phyloP scores from a whole-genome alignment of 2,797 vertebrate species.

The Nyctibius grandis region DNA sequence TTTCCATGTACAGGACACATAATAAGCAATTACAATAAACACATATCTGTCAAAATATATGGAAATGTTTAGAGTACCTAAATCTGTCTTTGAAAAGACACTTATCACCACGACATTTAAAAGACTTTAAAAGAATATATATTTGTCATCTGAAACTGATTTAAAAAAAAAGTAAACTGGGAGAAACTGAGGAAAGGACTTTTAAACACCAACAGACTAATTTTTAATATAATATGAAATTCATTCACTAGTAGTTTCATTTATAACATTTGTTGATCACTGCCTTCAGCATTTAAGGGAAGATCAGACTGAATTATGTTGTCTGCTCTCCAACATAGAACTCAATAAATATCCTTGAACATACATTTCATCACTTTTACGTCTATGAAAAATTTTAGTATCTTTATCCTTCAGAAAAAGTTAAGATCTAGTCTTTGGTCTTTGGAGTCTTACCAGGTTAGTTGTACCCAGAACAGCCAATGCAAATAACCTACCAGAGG shows the following conservation, averaged over 20 bases:
- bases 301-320: background rate
- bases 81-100: background rate
- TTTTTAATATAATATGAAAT: background rate
- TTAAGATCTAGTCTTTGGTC: background rate
- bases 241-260: background rate
- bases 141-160: background rate
- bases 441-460: background rate
- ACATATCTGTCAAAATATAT: background rate
- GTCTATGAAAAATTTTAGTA: background rate
- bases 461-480: background rate
- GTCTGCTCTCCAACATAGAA: background rate
- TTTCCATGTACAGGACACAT: constrained; percentile 20
- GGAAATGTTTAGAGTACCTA: background rate
- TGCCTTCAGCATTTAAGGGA: background rate
- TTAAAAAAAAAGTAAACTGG: background rate
- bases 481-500: background rate
- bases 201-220: background rate
- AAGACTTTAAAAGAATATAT: background rate
- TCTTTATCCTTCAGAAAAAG: background rate
- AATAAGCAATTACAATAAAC: constrained; percentile 21
- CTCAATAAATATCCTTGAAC: background rate
- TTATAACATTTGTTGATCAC: background rate
- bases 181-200: background rate
- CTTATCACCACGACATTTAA: background rate
- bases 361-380: background rate